Percentiles rank a stretch among this genome's conserved stretches.
Conservation (phyloP, 2,888 invertebrate species). For the Neocrepidodera transversa region DNA sequence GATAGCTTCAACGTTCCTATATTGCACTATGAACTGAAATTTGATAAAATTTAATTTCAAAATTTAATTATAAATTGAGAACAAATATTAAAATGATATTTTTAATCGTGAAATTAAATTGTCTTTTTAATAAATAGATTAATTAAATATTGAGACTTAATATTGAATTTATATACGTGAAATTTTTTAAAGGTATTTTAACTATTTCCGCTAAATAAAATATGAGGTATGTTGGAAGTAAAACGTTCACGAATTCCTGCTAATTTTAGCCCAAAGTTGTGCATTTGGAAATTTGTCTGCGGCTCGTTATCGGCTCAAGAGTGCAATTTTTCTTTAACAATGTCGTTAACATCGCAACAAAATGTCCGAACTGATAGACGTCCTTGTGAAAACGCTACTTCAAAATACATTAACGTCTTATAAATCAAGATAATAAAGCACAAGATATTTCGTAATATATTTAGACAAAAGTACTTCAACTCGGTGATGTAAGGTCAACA, state of each 20-base stretch:
- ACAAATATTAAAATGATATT: too few relatives aligned
- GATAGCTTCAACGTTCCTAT: too few relatives aligned
- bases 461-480: conserved; percentile 21
- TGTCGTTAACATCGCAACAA: conserved; percentile 14
- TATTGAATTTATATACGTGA: too few relatives aligned
- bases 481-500: conserved; percentile 23
- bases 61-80: too few relatives aligned
- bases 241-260: not conserved
- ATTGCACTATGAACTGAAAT: too few relatives aligned
- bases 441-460: conserved; percentile 21
- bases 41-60: too few relatives aligned
- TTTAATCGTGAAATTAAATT: too few relatives aligned
- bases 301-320: conserved; percentile 9
- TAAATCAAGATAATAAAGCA: conserved; percentile 25
- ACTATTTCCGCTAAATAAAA: not conserved
- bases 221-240: not conserved
- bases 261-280: conserved; percentile 2
- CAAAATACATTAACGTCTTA: conserved; percentile 24
- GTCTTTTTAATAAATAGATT: too few relatives aligned
- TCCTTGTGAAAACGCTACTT: conserved; percentile 10
- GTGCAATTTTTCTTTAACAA: not conserved
- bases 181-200: too few relatives aligned
- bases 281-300: conserved; percentile 8
- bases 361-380: conserved; percentile 13
- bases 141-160: too few relatives aligned